Evolutionary conservation across 53 echinoderm and acorn worm genomes (phyloP), one percentile per base, ranked within the genome.

Genomic region (Stichopus horrens): DNA sequence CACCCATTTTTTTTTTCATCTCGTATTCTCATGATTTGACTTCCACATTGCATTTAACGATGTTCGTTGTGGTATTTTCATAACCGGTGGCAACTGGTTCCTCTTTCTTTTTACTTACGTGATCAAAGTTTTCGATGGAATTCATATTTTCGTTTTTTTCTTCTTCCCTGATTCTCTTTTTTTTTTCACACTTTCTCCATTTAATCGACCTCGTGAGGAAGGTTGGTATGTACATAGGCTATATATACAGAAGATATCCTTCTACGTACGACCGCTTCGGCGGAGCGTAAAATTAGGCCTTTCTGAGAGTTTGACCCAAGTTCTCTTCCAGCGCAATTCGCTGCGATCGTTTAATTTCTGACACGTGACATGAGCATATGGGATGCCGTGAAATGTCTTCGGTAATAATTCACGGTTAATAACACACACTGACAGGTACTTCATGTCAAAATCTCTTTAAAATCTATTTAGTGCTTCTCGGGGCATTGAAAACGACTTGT

Each of bases 391-490:
- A 58, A n/a, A 81, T 81, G 81, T 81, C 81, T 57, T 21, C 14
- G 56, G 81, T 81, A 55, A 81, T 81, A 81, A 81, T 81, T 81
- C 53, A 81, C 81, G 81, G 56, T 81, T 53, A 81, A 81, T 81
- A 81, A 57, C 81, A 81, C 58, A 57, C 57, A 10, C 81, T 81
- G 81, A 81, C 81, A 81, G 81, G 81, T 81, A 81, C 56, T 56
- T 81, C 57, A 55, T 71, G 71, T 81, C 81, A 81, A 81, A 81
- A 20, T 57, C 81, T 21, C 56, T 56, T 81, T 79, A 81, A 81
- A 81, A 9, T 56, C 81, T 57, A 57, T 81, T 81, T 57, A 81
- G 58, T 57, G 57, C 56, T 55, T 56, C 56, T 8, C 55, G 53
- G 21, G 81, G 81, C 21, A 21, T 81, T 81, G 4, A 21, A 21